Base-by-base conservation (phyloP, 2,113 vertebrate species). In the Pelusios castaneus region DNA sequence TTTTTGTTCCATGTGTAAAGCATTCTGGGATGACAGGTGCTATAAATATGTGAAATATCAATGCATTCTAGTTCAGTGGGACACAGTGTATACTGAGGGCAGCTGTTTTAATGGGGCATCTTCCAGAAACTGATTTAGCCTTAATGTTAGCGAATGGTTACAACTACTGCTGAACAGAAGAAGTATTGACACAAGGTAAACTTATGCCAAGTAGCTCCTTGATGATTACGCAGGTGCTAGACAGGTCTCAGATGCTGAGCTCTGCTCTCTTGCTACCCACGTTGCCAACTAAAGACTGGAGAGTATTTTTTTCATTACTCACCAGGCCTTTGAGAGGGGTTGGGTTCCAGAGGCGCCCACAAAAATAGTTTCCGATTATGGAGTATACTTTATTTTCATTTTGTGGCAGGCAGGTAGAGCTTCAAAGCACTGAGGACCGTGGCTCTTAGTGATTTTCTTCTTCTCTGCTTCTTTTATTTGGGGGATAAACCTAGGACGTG, bases 381-480 rank as follows among this genome's bases (percentile, higher is more conserved):
- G 55, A 89, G 34, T 25, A 6, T 88, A 82, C 3, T 85, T 79
- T 52, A 85, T 58, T 94, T 93, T 86, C 88, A 78, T 34, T 82
- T 94, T 93, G 43, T 95, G 80, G 31, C 76, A 86, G 45, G 16
- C 27, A 89, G 73, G 55, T 67, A 87, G 60, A 91, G 63, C n/a
- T 67, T 67, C 34, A 34, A 67, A n/a, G 34, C 63, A 67, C 63
- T 67, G 45, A 81, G 27, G 87, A 89, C 67, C 47, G 83, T 45
- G 70, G 21, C 13, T 80, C 13, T 73, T 94, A 52, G 22, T 75
- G 89, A 89, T 16, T 31, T 85, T 41, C 10, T 67, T 67, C 63
- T 67, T 63, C 60, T 8, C 63, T 67, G 16, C 1, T 43, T 12
- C 5, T 80, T 70, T 78, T 90, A n/a, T 25, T 25, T 22, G 0